Base-by-base conservation (phyloP, 2,888 invertebrate species). In the Phania funesta region DNA sequence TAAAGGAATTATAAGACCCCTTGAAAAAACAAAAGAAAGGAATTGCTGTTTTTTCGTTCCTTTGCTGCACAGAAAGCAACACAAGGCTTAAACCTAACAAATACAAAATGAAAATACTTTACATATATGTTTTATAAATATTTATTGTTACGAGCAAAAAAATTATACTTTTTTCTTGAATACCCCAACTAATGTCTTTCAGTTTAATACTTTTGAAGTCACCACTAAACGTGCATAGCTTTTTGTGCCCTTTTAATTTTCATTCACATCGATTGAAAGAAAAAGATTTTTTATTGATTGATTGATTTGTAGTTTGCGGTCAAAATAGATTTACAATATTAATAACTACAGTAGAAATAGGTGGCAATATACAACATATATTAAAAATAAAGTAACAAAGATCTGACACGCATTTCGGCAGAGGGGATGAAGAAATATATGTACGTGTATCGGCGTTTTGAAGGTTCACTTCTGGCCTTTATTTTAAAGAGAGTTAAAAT, bases 1-100 rank as follows among this genome's bases (percentile, higher is more conserved):
- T 50, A 44, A 78, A 56, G 65, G 29, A 41, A 38, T 13, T 58
- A 38, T 16, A 58, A 58, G n/a, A 64, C 52, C 64, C 44, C 64
- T 74, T 74, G 44, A n/a, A n/a, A n/a, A n/a, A n/a, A n/a, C n/a
- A 60, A 71, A 26, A 35, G 24, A 38, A 5, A 48, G 26, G n/a
- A 44, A 48, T 71, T 46, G 24, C 24, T 18, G 48, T 18, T 70
- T 46, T 58, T 48, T 8, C 58, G n/a, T 48, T 32, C 24, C 24
- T 24, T 52, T 41, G 29, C 50, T 35, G 16, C 11, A 38, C 50
- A 71, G n/a, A n/a, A 60, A 52, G 41, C 50, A 50, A 16, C 41
- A 16, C 20, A 48, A 9, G n/a, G 20, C 20, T n/a, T n/a, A n/a
- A n/a, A n/a, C n/a, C n/a, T n/a, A n/a, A n/a, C n/a, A n/a, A n/a